Evolutionary conservation across 2,888 invertebrate genomes (phyloP).

Genomic region (Cepaea hortensis): DNA sequence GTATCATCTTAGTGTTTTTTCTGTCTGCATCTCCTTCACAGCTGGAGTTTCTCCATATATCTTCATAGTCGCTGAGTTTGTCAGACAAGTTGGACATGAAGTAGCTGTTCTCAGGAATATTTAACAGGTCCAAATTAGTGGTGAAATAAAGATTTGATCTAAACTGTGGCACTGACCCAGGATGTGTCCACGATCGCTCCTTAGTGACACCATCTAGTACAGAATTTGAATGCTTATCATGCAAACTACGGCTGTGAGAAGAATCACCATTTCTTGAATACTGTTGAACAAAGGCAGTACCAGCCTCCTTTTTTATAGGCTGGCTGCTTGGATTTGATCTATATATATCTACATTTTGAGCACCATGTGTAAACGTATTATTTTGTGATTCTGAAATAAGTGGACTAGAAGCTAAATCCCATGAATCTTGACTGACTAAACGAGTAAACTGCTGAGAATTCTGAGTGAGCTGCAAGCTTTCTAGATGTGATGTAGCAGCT

Average conservation of each 20-base stretch:
- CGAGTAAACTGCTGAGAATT: background rate
- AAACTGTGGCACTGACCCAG: slow-evolving; percentile 48
- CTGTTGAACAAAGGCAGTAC: background rate
- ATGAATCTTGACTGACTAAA: slow-evolving; percentile 32
- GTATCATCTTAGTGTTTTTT: slow-evolving; percentile 24
- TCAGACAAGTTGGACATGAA: slow-evolving; percentile 91
- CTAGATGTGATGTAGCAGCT: slow-evolving; percentile 2
- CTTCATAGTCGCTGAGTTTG: slow-evolving; percentile 95
- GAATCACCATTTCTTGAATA: background rate
- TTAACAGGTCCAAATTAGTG: slow-evolving; percentile 59
- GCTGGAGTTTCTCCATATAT: slow-evolving; percentile 83
- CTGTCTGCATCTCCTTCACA: slow-evolving; percentile 50
- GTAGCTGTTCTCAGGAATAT: slow-evolving; percentile 78
- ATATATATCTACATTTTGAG: slow-evolving; percentile 32
- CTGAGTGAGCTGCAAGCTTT: background rate
- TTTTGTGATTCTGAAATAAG: slow-evolving; percentile 10
- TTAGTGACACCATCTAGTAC: background rate
- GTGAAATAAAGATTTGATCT: slow-evolving; percentile 61
- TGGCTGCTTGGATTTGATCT: slow-evolving; percentile 30
- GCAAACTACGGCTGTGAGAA: background rate
- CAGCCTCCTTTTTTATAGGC: background rate
- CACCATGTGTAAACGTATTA: background rate
- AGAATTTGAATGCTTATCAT: slow-evolving; percentile 1
- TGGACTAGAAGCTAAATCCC: slow-evolving; percentile 28
- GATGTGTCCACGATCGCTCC: slow-evolving; percentile 33